Conservation (phyloP, 1,140 invertebrate species). For the Patella vulgata region DNA sequence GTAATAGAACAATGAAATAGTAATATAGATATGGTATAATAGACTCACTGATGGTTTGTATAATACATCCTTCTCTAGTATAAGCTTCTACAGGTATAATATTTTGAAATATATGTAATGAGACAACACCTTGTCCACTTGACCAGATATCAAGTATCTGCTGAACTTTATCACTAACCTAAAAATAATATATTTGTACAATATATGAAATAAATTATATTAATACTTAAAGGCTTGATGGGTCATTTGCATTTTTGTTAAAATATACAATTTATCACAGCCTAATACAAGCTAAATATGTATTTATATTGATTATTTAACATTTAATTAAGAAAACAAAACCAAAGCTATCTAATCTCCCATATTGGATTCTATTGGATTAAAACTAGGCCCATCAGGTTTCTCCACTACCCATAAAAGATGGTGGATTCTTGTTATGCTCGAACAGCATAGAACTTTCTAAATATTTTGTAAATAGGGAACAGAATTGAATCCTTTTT, state of each 20-base stretch:
- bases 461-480: too few species aligned
- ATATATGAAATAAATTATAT: not conserved
- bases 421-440: too few species aligned
- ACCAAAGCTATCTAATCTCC: not conserved
- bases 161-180: slow-evolving; percentile 75
- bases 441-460: too few species aligned
- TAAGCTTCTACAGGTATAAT: slow-evolving; percentile 91
- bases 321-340: too few species aligned
- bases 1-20: too few species aligned
- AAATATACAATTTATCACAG: not conserved
- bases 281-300: too few species aligned
- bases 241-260: slow-evolving; percentile 1
- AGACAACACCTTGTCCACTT: slow-evolving; percentile 83
- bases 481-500: too few species aligned
- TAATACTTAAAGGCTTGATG: not conserved
- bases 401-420: too few species aligned
- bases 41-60: slow-evolving; percentile 82
- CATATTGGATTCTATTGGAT: too few species aligned
- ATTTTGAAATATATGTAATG: slow-evolving; percentile 91
- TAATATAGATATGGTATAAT: too few species aligned
- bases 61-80: slow-evolving; percentile 92
- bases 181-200: slow-evolving; percentile 38
- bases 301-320: too few species aligned
- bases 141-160: slow-evolving; percentile 90
- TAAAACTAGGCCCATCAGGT: too few species aligned